Base-by-base conservation (phyloP, 1,140 invertebrate species). In the Micrasema minimum region DNA sequence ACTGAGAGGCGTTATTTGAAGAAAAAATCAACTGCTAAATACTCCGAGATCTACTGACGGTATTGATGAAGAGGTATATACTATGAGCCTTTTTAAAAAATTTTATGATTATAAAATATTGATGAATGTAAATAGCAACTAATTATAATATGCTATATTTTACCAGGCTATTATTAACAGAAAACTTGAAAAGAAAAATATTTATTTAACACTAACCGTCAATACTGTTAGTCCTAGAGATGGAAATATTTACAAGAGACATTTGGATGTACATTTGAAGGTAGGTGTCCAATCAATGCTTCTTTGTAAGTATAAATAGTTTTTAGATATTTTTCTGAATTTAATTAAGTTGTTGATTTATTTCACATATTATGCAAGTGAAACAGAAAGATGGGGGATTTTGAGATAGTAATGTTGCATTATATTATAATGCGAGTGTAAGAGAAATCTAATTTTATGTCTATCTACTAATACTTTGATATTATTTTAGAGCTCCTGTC, bases 1-100 rank as follows among this genome's bases (percentile, higher is more conserved):
- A 3, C 59, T n/a, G 59, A 64, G 14, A 64, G 59, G n/a, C 41
- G 59, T 4, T n/a, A 46, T 48, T 46, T 64, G 5, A 64, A 43
- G 11, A 59, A 59, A 22, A 23, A 38, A 31, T 31, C 26, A 31
- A 31, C 26, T 31, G 26, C 2, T 31, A 31, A 31, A 4, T 31
- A 2, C 2, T 31, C 7, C 26, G 26, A 31, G 26, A 4, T 31
- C 26, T 7, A 31, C 26, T 2, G 26, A 31, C 7, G 2, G 2
- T 4, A 31, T 4, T 31, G 4, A 31, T 31, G 53, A 57, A 14
- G 53, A 57, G 35, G 35, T 57, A 14, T 2, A 55, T n/a, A 31
- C n/a, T n/a, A n/a, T n/a, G 14, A 37, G 4, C 6, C 11, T 26
- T 31, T 5, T 35, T 38, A 12, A 38, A 31, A 35, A 31, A n/a